Percentiles rank a stretch among this genome's conserved stretches.
Conservation (phyloP, 2,888 invertebrate species). For the Argynnis bischoffii region DNA sequence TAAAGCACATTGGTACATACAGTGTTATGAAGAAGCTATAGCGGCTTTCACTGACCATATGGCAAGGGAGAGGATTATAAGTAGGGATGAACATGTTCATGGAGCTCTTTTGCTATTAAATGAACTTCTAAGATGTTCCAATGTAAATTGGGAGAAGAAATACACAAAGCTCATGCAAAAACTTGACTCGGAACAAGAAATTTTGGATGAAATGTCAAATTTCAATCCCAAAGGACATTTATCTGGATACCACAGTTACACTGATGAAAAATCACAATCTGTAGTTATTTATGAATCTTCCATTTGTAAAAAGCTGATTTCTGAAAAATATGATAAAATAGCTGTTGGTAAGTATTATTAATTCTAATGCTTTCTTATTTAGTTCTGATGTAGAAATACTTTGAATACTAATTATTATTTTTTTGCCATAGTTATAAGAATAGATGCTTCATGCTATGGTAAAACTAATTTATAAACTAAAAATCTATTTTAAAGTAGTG, state of each 20-base stretch:
- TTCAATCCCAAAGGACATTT: constrained; percentile 75
- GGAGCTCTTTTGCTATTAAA: constrained; percentile 96
- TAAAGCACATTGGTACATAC: constrained; percentile 94
- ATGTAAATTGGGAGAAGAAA: constrained; percentile 92
- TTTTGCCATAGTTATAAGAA: too few species aligned
- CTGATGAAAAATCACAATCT: constrained; percentile 64
- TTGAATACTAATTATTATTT: too few species aligned
- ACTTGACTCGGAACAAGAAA: constrained; percentile 72
- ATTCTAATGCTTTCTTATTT: background rate
- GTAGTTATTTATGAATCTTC: constrained; percentile 87
- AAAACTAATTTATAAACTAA: too few species aligned
- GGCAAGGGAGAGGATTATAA: constrained; percentile 84
- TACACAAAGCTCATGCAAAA: constrained; percentile 88
- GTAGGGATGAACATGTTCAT: constrained; percentile 95
- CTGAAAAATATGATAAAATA: constrained; percentile 91
- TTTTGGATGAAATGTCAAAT: constrained; percentile 76
- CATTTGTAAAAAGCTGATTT: constrained; percentile 91
- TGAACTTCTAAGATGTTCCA: constrained; percentile 95
- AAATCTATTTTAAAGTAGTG: too few species aligned
- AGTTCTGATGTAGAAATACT: too few species aligned
- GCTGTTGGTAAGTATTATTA: constrained; percentile 76
- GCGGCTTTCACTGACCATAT: constrained; percentile 87
- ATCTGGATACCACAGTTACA: constrained; percentile 55
- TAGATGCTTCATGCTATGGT: too few species aligned
- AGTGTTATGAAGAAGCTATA: constrained; percentile 94